Conservation (phyloP, 1,140 invertebrate genomes). For the Drosophila lacteicornis region DNA sequence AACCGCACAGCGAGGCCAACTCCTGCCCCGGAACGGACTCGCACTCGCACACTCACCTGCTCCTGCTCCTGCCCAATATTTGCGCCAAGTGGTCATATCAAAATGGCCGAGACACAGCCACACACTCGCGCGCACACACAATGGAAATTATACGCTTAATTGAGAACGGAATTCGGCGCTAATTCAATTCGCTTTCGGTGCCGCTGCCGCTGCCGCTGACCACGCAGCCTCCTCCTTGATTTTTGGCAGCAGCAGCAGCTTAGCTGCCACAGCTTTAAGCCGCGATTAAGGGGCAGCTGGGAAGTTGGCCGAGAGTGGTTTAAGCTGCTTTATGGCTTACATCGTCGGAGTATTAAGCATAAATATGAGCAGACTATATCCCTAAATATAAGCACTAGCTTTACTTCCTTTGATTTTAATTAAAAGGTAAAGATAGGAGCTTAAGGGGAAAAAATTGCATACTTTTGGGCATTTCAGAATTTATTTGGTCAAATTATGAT, state of each 20-base stretch:
- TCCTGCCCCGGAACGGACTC: not conserved
- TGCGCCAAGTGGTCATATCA: constrained; percentile 35
- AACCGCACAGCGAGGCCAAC: constrained; percentile 54
- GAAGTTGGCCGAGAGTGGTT: not conserved
- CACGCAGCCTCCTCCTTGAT: not conserved
- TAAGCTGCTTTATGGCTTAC: not conserved
- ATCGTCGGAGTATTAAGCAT: not conserved
- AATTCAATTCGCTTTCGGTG: constrained; percentile 66
- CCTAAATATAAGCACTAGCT: not conserved
- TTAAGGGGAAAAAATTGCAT: too few relatives aligned
- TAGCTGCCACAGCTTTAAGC: constrained; percentile 21
- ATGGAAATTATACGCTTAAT: constrained; percentile 67
- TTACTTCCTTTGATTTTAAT: not conserved
- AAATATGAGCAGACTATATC: too few relatives aligned
- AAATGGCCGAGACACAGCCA: constrained; percentile 23
- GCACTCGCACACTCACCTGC: constrained; percentile 19
- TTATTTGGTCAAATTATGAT: too few relatives aligned
- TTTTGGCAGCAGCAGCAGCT: constrained; percentile 7
- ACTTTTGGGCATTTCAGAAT: too few relatives aligned
- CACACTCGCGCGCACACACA: constrained; percentile 21
- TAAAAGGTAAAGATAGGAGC: too few relatives aligned
- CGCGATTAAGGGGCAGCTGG: not conserved
- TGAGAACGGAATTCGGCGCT: constrained; percentile 72
- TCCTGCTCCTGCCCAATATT: constrained; percentile 51
- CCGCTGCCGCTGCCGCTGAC: not conserved